These are phyloP conservation scores for Tetragonula clypearis DNA, from an alignment of 1,140 invertebrate species.

Conservation along the genomic window DNA sequence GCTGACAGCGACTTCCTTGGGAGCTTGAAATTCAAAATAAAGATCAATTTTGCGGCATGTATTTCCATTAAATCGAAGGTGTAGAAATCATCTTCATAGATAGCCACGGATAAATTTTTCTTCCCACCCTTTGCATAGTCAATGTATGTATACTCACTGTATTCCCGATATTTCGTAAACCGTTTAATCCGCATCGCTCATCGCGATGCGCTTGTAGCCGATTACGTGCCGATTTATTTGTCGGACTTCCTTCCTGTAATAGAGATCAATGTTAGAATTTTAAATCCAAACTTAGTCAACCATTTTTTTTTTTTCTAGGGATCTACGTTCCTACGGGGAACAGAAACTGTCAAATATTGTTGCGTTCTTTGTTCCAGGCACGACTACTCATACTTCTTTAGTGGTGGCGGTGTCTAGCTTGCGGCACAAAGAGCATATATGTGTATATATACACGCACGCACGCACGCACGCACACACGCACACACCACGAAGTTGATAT, in stretches of 20 bases:
- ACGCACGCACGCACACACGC: no score
- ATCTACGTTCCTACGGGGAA: background rate
- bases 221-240: slow-evolving; percentile 66
- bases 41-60: no score
- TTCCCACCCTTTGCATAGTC: no score
- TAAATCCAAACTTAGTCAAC: background rate
- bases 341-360: slow-evolving; percentile 20
- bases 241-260: slow-evolving; percentile 77
- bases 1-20: no score
- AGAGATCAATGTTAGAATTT: slow-evolving; percentile 7
- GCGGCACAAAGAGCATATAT: background rate
- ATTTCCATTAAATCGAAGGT: no score
- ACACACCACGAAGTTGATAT: background rate
- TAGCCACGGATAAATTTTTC: no score
- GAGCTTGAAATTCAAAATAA: no score
- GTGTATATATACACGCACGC: background rate
- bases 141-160: slow-evolving; percentile 83
- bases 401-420: slow-evolving; percentile 15
- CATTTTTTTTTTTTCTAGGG: no score
- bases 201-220: slow-evolving; percentile 71
- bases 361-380: slow-evolving; percentile 9
- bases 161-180: slow-evolving; percentile 95
- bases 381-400: slow-evolving; percentile 1
- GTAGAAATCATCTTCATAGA: no score
- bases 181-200: slow-evolving; percentile 87